A percentile compares a stretch with the other conserved stretches of the same genome.
These are phyloP conservation scores for Urosaurus nigricauda DNA, from an alignment of 2,797 vertebrate genomes.

Conservation along the genomic window DNA sequence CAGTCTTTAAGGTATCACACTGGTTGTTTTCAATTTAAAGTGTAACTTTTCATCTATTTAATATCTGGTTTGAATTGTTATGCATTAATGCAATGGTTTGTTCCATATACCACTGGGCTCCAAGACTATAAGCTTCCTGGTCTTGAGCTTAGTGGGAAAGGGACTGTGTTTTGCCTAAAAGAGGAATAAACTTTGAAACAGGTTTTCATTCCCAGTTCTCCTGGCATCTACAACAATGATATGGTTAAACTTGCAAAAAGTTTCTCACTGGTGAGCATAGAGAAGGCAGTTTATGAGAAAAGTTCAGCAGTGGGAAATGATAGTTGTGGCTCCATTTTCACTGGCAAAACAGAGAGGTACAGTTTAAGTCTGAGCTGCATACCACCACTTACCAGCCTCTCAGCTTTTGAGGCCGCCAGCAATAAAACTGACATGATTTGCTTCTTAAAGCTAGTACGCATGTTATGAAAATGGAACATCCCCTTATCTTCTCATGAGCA, in stretches of 20 bases:
- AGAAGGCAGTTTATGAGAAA: neutral
- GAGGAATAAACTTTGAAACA: neutral
- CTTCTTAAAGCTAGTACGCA: neutral
- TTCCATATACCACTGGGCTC: neutral
- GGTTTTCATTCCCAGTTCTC: neutral
- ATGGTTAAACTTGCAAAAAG: neutral
- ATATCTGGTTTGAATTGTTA: neutral
- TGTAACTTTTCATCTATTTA: neutral
- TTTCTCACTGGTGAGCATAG: neutral
- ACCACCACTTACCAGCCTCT: neutral
- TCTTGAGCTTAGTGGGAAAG: neutral
- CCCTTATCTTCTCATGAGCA: constrained; percentile 4
- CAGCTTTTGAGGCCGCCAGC: neutral
- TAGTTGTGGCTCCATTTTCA: neutral
- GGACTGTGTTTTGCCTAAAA: neutral
- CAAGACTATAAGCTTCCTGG: neutral
- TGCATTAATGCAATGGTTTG: too few species aligned
- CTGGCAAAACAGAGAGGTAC: neutral
- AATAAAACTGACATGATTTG: too few species aligned
- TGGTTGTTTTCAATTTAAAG: neutral
- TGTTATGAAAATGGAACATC: neutral
- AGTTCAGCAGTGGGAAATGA: neutral
- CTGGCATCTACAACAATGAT: neutral
- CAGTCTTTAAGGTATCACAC: neutral
- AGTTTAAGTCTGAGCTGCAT: neutral